phyloP scores from a whole-genome alignment of 2,888 invertebrate genomes.

The Drosophila falleni region DNA sequence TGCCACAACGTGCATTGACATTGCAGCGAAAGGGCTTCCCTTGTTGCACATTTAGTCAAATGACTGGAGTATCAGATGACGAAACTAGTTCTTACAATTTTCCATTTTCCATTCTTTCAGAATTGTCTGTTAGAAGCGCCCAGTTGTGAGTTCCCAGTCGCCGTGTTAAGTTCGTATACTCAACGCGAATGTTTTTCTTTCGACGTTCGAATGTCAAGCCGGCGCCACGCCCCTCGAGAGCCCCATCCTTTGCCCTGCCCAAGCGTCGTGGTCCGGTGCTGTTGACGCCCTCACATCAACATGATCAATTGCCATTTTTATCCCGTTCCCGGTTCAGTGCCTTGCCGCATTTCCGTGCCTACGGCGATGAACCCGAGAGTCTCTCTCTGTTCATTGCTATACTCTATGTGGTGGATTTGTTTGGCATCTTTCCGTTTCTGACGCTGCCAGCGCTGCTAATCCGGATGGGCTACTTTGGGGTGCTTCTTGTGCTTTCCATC shows the following conservation, averaged over 20 bases:
- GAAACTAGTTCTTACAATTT: conserved; percentile 52
- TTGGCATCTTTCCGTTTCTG: conserved; percentile 93
- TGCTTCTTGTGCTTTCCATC: conserved; percentile 89
- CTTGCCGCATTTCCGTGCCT: conserved; percentile 80
- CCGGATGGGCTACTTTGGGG: conserved; percentile 90
- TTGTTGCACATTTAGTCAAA: conserved; percentile 12
- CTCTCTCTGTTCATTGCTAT: conserved; percentile 90
- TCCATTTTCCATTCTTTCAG: conserved; percentile 11
- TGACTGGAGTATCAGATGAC: conserved; percentile 56
- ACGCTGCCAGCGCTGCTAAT: conserved; percentile 91
- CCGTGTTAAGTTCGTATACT: conserved; percentile 44
- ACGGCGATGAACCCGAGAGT: conserved; percentile 74
- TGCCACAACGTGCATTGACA: conserved; percentile 62
- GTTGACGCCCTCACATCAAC: conserved; percentile 72
- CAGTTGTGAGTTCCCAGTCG: conserved; percentile 50
- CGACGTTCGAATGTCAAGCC: conserved; percentile 64
- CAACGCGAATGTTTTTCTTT: conserved; percentile 67
- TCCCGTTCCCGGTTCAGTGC: conserved; percentile 83
- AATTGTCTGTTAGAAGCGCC: conserved; percentile 35
- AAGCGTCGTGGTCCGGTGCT: conserved; percentile 63
- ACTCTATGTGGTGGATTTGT: conserved; percentile 92
- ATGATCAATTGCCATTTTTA: conserved; percentile 83
- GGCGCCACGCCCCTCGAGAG: conserved; percentile 68
- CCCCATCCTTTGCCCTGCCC: conserved; percentile 67
- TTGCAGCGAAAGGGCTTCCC: conserved; percentile 69